Conservation (phyloP, 2,797 vertebrate species). For the Hafferia zeledoni region DNA sequence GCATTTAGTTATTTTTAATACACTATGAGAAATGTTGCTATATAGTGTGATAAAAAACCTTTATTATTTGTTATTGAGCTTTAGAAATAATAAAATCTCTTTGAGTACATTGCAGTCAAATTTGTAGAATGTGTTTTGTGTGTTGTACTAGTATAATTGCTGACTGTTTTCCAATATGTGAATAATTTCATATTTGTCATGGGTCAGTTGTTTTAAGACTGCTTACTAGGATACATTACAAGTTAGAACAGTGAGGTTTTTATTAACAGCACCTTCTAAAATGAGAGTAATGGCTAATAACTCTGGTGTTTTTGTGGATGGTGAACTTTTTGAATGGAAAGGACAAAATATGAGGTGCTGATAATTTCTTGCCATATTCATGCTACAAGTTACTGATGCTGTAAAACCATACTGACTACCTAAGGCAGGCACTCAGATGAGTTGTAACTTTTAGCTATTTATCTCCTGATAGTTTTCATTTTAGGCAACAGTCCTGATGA, state of each 20-base stretch:
- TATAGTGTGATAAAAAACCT: neutral
- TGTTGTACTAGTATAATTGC: neutral
- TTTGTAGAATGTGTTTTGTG: neutral
- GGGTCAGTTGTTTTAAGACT: neutral
- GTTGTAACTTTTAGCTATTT: neutral
- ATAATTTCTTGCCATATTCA: neutral
- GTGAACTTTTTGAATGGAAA: neutral
- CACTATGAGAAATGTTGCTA: neutral
- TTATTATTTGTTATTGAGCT: neutral
- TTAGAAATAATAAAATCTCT: neutral
- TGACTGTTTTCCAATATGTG: neutral
- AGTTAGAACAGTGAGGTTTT: neutral
- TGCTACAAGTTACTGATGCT: neutral
- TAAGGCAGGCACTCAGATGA: neutral
- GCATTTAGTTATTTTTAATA: neutral
- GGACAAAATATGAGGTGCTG: neutral
- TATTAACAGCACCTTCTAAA: neutral
- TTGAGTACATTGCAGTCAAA: neutral
- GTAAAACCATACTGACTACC: neutral
- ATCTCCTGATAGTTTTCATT: constrained; percentile 26
- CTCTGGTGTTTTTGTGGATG: neutral
- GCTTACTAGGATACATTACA: neutral
- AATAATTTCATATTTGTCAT: neutral
- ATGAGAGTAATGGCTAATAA: neutral
- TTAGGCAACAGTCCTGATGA: constrained; percentile 58